Evolutionary conservation across 2,797 vertebrate species (phyloP).

Genomic region (Brachyalestes nurse): DNA sequence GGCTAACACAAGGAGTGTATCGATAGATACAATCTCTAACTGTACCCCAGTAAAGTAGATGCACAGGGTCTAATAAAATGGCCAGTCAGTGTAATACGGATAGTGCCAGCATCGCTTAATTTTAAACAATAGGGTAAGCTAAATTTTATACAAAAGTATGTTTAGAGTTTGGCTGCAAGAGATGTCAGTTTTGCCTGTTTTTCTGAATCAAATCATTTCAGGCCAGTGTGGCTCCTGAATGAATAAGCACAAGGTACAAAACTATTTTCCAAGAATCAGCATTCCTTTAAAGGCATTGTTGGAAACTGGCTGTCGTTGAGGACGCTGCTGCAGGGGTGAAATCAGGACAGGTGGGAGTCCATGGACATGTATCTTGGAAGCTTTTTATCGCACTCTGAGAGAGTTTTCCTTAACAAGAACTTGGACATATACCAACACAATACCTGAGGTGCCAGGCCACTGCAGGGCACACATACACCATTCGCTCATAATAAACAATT

Average conservation of each 20-base stretch:
- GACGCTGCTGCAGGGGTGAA: neutral
- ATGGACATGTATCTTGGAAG: no score
- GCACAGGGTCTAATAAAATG: no score
- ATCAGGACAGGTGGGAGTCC: neutral
- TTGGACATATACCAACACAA: neutral
- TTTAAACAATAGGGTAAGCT: no score
- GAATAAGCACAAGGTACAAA: neutral
- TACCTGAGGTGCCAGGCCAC: no score
- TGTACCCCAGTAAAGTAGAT: no score
- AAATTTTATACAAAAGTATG: neutral
- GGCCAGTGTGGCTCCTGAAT: neutral
- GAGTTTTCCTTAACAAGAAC: neutral
- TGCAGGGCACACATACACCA: no score
- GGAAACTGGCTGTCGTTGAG: neutral
- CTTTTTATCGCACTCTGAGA: neutral
- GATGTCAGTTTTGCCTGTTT: neutral
- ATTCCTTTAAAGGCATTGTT: neutral
- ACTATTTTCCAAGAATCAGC: conserved; percentile 1
- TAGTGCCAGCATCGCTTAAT: neutral
- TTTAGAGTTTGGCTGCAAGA: no score
- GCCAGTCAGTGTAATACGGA: neutral
- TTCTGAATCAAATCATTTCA: neutral
- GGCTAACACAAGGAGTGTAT: no score
- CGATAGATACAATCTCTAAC: no score
- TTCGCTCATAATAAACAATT: no score